Percentiles rank a stretch among this genome's conserved stretches.
Conservation (phyloP, 2,888 invertebrate genomes). For the Liopterus haemorrhoidalis region DNA sequence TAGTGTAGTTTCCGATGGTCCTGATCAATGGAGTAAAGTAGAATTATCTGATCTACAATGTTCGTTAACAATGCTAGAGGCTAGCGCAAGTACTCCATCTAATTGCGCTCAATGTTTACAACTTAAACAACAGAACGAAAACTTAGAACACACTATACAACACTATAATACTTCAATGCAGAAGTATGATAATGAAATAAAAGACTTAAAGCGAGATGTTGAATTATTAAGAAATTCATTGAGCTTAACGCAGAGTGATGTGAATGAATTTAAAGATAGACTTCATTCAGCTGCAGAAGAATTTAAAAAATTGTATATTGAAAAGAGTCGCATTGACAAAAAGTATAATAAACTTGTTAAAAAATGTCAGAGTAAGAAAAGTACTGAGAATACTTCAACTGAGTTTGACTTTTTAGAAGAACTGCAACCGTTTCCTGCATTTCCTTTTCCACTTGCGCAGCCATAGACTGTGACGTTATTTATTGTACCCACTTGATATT, state of each 20-base stretch:
- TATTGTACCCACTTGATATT: no score
- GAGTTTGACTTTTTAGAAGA: conserved; percentile 33
- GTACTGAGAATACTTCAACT: conserved; percentile 16
- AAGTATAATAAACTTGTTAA: conserved; percentile 30
- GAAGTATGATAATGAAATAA: conserved; percentile 34
- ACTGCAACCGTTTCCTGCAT: conserved; percentile 37
- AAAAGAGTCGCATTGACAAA: conserved; percentile 34
- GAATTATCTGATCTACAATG: conserved; percentile 16
- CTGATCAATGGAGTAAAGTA: no score
- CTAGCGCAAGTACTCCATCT: conserved; percentile 31
- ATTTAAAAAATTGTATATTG: conserved; percentile 34
- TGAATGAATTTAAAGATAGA: conserved; percentile 36
- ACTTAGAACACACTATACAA: conserved; percentile 29
- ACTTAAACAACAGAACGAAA: conserved; percentile 37
- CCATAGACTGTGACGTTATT: no score
- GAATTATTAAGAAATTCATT: conserved; percentile 33
- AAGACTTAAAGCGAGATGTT: conserved; percentile 32
- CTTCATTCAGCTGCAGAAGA: conserved; percentile 34
- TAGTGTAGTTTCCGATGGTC: no score
- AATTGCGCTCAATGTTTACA: no score
- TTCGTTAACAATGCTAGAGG: conserved; percentile 19
- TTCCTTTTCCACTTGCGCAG: no score
- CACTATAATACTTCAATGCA: conserved; percentile 14
- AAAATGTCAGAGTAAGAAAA: conserved; percentile 24
- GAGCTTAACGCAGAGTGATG: conserved; percentile 36